phyloP scores from a whole-genome alignment of 2,113 vertebrate species.

The Eidolon helvum region DNA sequence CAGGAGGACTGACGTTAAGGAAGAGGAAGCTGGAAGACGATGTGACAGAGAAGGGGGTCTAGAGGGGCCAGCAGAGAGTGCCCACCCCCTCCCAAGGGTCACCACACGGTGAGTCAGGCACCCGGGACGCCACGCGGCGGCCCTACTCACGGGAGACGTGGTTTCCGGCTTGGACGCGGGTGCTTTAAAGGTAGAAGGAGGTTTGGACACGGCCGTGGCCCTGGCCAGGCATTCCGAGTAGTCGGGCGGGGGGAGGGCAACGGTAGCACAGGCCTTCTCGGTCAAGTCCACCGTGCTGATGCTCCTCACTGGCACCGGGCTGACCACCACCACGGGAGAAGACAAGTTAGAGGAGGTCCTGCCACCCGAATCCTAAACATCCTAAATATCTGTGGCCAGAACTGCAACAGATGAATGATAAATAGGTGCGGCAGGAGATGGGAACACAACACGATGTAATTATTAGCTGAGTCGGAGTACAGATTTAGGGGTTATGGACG shows the following conservation, averaged over 20 bases:
- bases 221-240: conserved; percentile 84
- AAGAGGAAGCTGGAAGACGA: neutral
- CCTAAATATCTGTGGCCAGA: neutral
- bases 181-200: conserved; percentile 38
- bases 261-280: conserved; percentile 85
- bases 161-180: conserved; percentile 13
- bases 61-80: neutral
- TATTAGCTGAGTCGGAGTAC: neutral
- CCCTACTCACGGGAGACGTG: conserved; percentile 76
- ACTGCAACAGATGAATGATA: accelerated
- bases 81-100: accelerated
- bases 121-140: accelerated
- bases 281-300: conserved; percentile 87
- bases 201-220: conserved; percentile 47
- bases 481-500: neutral
- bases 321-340: conserved; percentile 61
- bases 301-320: conserved; percentile 84
- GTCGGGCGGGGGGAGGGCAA: conserved; percentile 94
- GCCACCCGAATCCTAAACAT: neutral
- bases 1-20: neutral
- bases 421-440: accelerated
- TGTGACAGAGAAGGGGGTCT: neutral
- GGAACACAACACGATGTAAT: neutral
- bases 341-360: neutral
- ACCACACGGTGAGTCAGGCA: too few species aligned